Evolutionary conservation across 2,888 invertebrate genomes (phyloP), one percentile per base, ranked within the genome.

Genomic region (Zhuqinia jingwanae): DNA sequence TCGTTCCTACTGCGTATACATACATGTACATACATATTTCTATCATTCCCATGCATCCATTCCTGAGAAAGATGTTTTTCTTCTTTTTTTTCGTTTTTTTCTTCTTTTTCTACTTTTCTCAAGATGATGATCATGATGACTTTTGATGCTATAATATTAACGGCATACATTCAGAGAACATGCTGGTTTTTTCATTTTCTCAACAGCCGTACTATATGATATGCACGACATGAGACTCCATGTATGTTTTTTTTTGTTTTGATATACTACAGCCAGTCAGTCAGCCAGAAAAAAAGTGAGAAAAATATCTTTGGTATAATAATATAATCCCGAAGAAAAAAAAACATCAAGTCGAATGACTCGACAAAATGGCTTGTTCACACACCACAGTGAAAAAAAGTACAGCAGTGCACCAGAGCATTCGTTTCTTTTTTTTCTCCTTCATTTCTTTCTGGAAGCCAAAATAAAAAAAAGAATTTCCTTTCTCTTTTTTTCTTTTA

Each of bases 291-390:
- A 36, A 75, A 47, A 50, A 42, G 50, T 15, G 6, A n/a, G 17
- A 82, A 60, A 73, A 25, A 70, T 15, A 60, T 68, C 53, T 27
- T 47, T 36, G 20, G 36, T 30, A 75, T 27, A 50, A n/a, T 65
- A 65, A 56, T 2, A 75, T 36, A 76, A 76, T 76, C 30, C 58
- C 15, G 68, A 30, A 42, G n/a, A n/a, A 45, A 68, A 10, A 2
- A n/a, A 68, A 73, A 60, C 25, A 65, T 75, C 63, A 76, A 65
- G 42, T 30, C 75, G 76, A 83, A 76, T 83, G 83, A 83, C 83
- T 83, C 42, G 82, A 50, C 83, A 83, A 83, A 76, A 76, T 53
- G 56, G 8, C 68, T 68, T 68, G 22, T 2, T 68, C 36, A 56
- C n/a, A 70, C 58, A 58, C 22, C 58, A 58, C 11, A 63, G 27